Evolutionary conservation across 2,888 invertebrate genomes (phyloP).

Genomic region (Neoitamus cyanurus): DNA sequence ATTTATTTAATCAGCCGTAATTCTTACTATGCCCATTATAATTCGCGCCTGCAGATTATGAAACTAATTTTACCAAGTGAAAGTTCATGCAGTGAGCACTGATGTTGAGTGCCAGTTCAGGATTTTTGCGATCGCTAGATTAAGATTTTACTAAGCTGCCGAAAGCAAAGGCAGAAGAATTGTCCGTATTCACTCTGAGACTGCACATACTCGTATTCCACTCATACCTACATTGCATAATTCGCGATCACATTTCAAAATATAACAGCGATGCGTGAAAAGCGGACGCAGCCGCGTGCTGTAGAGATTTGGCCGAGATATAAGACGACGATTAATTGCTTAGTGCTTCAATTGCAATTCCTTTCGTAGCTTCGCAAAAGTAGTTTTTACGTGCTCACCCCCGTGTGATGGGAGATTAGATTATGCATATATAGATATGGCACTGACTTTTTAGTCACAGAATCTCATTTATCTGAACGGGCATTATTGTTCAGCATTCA

Average conservation of each 20-base stretch:
- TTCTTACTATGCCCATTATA: neutral
- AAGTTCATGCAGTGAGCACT: conserved; percentile 3
- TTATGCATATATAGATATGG: neutral
- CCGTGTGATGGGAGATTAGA: neutral
- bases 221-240: neutral
- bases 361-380: neutral
- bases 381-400: neutral
- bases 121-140: neutral
- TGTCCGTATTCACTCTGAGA: neutral
- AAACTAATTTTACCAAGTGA: conserved; percentile 26
- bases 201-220: neutral
- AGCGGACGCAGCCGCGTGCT: neutral
- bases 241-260: neutral
- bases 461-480: neutral
- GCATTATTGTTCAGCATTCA: neutral
- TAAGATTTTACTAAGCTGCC: neutral
- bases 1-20: neutral
- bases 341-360: neutral
- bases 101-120: neutral
- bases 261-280: neutral
- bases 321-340: neutral
- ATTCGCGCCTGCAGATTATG: neutral
- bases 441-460: neutral
- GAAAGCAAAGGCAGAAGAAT: neutral
- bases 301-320: neutral